Conservation (phyloP, 2,797 vertebrate species). For the Sebastes baramenuke region DNA sequence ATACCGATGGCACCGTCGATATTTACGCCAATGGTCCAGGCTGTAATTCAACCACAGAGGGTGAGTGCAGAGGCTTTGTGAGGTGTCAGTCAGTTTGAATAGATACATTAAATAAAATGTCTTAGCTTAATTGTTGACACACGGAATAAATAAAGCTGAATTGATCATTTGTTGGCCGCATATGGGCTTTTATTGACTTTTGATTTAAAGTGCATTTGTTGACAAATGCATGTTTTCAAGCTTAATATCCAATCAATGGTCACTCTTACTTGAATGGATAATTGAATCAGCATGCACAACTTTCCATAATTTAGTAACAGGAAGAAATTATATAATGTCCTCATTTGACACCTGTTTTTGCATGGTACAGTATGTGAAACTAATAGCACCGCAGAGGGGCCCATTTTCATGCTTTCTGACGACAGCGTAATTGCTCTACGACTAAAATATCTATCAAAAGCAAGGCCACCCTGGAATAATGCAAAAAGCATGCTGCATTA, state of each 20-base stretch:
- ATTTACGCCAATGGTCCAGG: too few species aligned
- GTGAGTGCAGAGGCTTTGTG: constrained; percentile 3
- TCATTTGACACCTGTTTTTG: not conserved
- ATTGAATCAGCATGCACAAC: not conserved
- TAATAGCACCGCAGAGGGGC: not conserved
- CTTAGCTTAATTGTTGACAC: constrained; percentile 6
- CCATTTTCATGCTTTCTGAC: not conserved
- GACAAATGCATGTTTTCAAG: not conserved
- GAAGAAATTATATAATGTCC: not conserved
- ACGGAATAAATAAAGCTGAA: not conserved
- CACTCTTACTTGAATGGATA: not conserved
- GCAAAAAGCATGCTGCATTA: constrained; percentile 47
- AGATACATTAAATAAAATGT: constrained; percentile 26
- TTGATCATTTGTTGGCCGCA: not conserved
- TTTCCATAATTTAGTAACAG: not conserved
- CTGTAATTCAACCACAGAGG: not conserved
- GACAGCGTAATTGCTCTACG: constrained; percentile 17
- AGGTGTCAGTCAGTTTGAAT: constrained; percentile 28
- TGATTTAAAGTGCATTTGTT: not conserved
- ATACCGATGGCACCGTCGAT: too few species aligned
- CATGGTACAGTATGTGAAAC: not conserved
- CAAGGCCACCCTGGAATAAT: constrained; percentile 49
- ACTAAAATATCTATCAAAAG: constrained; percentile 30
- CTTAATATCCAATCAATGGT: not conserved
- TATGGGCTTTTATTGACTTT: not conserved